Percentiles rank a stretch among this genome's conserved stretches.
phyloP scores from a whole-genome alignment of 2,888 invertebrate species.

The Drosophila siamana region DNA sequence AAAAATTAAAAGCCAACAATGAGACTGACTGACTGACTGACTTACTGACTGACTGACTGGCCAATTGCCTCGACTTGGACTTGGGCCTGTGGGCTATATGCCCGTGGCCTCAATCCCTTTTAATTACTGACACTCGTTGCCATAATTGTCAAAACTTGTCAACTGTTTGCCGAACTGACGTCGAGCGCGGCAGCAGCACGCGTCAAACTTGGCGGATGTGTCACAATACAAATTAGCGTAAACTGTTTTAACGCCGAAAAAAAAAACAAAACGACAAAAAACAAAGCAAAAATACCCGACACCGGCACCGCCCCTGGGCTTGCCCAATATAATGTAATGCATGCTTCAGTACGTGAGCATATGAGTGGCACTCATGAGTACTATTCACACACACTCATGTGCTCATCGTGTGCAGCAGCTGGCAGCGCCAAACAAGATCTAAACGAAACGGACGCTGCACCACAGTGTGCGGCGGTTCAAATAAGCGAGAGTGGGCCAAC shows the following conservation, averaged over 20 bases:
- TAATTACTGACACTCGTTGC: slow-evolving; percentile 56
- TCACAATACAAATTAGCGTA: slow-evolving; percentile 79
- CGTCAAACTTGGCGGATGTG: slow-evolving; percentile 62
- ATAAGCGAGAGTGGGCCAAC: slow-evolving; percentile 42
- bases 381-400: neutral
- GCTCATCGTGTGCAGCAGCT: too few relatives aligned
- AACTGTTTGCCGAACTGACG: slow-evolving; percentile 58
- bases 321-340: slow-evolving; percentile 36
- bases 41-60: neutral
- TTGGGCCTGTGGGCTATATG: slow-evolving; percentile 39
- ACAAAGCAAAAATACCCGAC: neutral
- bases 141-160: slow-evolving; percentile 75
- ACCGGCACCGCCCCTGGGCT: slow-evolving; percentile 38
- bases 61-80: slow-evolving; percentile 12
- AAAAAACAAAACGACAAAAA: neutral
- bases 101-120: slow-evolving; percentile 73
- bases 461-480: slow-evolving; percentile 55
- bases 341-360: slow-evolving; percentile 35
- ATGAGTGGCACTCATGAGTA: slow-evolving; percentile 39
- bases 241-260: slow-evolving; percentile 75
- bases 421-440: too few relatives aligned
- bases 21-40: neutral
- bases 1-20: slow-evolving; percentile 15
- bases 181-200: slow-evolving; percentile 41
- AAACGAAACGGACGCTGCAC: neutral